Conservation (phyloP, 2,888 invertebrate species). For the Lithophane leautieri region DNA sequence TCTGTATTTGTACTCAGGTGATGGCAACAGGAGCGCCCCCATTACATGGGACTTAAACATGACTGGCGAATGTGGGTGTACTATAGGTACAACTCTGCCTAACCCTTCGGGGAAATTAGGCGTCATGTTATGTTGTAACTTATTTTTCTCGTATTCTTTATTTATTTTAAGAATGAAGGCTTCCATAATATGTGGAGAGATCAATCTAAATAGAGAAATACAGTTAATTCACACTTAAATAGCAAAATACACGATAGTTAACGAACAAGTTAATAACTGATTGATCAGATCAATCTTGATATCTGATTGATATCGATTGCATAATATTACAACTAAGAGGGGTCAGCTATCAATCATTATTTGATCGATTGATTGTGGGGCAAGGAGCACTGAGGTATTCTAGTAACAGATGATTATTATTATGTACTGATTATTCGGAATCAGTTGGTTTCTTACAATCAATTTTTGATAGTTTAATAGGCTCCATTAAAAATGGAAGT, state of each 20-base stretch:
- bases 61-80: too few species aligned
- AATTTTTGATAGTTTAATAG: too few species aligned
- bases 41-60: too few species aligned
- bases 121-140: background rate
- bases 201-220: background rate
- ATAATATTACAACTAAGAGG: conserved; percentile 42
- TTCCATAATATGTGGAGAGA: background rate
- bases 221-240: background rate
- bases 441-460: too few species aligned
- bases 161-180: background rate
- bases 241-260: background rate
- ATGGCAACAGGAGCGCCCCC: background rate
- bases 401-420: conserved; percentile 47
- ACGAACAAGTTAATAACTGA: conserved; percentile 27
- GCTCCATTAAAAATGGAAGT: too few species aligned
- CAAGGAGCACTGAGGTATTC: conserved; percentile 35
- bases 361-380: conserved; percentile 50
- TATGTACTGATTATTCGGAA: conserved; percentile 11
- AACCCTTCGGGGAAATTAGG: background rate
- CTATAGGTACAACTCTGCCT: too few species aligned
- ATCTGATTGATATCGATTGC: conserved; percentile 47
- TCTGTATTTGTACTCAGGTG: background rate
- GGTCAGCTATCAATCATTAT: conserved; percentile 55
- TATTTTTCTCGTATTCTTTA: background rate
- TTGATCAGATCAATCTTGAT: conserved; percentile 44